A percentile compares a stretch with the other conserved stretches of the same genome.
Evolutionary conservation across 2,797 vertebrate genomes (phyloP).

Genomic region (Ficedula albicollis): DNA sequence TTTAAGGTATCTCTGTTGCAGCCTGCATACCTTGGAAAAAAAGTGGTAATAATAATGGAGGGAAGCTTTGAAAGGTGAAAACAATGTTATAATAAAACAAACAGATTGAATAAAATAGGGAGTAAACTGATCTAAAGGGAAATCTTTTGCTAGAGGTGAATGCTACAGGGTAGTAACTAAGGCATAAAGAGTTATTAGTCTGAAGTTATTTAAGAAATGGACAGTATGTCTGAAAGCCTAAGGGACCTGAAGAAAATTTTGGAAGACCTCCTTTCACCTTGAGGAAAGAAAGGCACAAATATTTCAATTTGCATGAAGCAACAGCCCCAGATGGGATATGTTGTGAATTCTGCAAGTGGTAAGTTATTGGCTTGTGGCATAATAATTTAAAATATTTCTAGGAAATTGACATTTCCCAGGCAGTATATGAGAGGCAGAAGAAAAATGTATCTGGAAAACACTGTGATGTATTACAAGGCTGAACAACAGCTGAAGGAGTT

Average conservation of each 20-base stretch:
- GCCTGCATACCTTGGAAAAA: background rate
- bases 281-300: background rate
- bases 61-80: background rate
- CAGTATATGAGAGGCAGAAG: background rate
- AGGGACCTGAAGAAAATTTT: background rate
- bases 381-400: background rate
- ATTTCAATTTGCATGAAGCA: background rate
- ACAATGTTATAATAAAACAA: background rate
- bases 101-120: background rate
- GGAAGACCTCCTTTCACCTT: background rate
- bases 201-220: background rate
- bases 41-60: background rate
- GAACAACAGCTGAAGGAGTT: background rate
- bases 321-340: background rate
- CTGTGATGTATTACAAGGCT: background rate
- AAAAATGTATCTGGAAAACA: background rate
- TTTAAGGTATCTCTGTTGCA: background rate
- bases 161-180: background rate
- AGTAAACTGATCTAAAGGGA: background rate
- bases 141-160: background rate
- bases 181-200: background rate
- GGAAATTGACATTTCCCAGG: background rate
- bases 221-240: background rate
- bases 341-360: background rate
- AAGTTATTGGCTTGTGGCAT: background rate